Conservation (phyloP, 2,888 invertebrate species). For the Habrosyne pyritoides region DNA sequence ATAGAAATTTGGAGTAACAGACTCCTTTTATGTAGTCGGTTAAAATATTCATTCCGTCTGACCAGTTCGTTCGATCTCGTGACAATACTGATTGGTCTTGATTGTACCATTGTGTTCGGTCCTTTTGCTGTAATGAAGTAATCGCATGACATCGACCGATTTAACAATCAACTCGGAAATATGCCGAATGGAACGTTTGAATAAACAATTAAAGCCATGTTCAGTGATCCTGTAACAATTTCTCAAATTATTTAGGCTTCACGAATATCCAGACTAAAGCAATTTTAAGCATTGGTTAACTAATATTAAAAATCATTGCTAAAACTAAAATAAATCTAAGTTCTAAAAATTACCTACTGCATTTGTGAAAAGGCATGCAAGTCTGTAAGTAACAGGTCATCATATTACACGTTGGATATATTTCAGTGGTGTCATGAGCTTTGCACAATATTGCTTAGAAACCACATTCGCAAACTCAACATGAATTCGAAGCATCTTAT, state of each 20-base stretch:
- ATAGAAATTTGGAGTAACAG: no score
- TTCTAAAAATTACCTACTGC: no score
- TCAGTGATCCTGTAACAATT: no score
- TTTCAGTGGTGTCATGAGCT: not conserved
- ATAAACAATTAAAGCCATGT: not conserved
- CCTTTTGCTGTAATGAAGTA: constrained; percentile 46
- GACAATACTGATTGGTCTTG: constrained; percentile 46
- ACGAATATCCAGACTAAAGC: no score
- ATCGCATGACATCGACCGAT: constrained; percentile 28
- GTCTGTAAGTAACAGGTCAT: not conserved
- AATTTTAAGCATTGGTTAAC: no score
- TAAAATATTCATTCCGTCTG: no score
- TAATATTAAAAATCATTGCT: no score
- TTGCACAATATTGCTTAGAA: not conserved
- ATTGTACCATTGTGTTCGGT: constrained; percentile 47
- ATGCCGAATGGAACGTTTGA: not conserved
- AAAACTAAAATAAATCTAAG: no score
- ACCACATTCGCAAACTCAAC: not conserved
- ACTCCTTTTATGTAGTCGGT: no score
- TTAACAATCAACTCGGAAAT: constrained; percentile 11
- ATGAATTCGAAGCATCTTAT: not conserved
- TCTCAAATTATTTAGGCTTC: no score
- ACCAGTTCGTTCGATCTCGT: constrained; percentile 23
- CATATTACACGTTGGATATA: not conserved
- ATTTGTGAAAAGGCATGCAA: no score